Conservation (phyloP, 2,888 invertebrate species). For the Drosophila falleni region DNA sequence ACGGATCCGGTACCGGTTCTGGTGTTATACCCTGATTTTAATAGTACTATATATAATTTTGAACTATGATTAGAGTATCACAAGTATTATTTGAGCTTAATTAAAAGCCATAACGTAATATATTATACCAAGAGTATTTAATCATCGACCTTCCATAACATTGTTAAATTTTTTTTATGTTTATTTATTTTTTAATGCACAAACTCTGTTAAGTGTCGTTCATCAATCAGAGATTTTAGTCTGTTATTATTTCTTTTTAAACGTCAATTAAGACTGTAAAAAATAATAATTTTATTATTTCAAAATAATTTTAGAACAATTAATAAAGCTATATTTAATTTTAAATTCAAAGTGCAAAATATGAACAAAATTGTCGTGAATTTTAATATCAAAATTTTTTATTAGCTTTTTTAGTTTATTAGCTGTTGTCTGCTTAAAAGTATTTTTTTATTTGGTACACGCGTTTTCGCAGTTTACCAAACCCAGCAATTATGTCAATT, state of each 20-base stretch:
- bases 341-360: not conserved
- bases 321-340: not conserved
- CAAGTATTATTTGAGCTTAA: too few species aligned
- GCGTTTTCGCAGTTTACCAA: not conserved
- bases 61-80: too few species aligned
- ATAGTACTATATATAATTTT: too few species aligned
- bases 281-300: not conserved
- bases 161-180: not conserved
- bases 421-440: not conserved
- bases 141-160: not conserved
- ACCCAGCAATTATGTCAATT: constrained; percentile 23
- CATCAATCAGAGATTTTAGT: constrained; percentile 23
- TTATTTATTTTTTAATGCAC: constrained; percentile 13
- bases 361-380: not conserved
- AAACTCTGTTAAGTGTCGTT: constrained; percentile 2
- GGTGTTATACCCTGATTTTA: too few species aligned
- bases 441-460: not conserved
- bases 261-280: not conserved
- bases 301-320: not conserved
- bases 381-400: not conserved
- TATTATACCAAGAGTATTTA: constrained; percentile 13
- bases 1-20: too few species aligned
- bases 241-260: not conserved
- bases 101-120: not conserved
- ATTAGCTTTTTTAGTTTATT: not conserved